phyloP scores from a whole-genome alignment of 2,113 vertebrate genomes.

The Equus przewalskii region DNA sequence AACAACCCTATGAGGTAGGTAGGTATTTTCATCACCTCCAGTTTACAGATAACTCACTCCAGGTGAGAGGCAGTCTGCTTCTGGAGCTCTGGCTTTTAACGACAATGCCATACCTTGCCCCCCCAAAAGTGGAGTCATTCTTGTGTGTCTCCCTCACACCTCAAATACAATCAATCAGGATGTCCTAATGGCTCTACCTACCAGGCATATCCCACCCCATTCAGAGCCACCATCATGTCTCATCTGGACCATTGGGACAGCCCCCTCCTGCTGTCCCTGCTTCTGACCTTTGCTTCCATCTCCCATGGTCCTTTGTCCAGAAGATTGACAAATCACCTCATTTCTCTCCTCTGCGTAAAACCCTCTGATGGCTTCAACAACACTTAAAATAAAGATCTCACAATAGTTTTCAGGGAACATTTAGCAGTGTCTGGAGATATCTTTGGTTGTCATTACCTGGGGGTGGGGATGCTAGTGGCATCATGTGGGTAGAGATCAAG shows the following conservation, averaged over 20 bases:
- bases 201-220: not conserved
- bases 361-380: not conserved
- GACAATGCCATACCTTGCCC: not conserved
- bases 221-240: not conserved
- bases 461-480: not conserved
- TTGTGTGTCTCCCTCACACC: not conserved
- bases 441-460: not conserved
- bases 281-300: not conserved
- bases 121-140: not conserved
- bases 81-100: not conserved
- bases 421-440: not conserved
- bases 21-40: not conserved
- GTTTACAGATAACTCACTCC: not conserved
- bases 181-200: too few species aligned
- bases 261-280: not conserved
- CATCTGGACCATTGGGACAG: too few species aligned
- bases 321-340: not conserved
- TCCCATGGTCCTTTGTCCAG: too few species aligned
- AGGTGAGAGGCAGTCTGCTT: not conserved
- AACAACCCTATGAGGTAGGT: not conserved
- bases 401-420: not conserved
- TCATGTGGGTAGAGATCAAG: not conserved
- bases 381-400: not conserved
- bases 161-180: not conserved
- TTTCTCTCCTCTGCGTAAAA: not conserved